Base-by-base conservation (phyloP, 2,113 vertebrate species). In the Spermophilus dauricus region DNA sequence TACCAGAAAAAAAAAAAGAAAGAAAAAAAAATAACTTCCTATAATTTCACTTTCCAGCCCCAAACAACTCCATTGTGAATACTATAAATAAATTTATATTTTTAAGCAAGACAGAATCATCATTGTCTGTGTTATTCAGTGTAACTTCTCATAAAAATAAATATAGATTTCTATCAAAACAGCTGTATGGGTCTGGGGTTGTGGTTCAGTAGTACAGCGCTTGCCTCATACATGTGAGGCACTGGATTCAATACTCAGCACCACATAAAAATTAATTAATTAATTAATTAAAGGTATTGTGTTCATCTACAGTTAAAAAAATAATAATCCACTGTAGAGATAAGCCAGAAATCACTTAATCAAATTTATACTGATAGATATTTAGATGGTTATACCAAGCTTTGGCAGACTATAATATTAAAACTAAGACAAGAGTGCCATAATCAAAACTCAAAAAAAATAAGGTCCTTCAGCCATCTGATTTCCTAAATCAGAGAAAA, bases 71-170 rank as follows among this genome's bases (percentile, higher is more conserved):
- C 18, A 73, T 2, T 95, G 32, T 78, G 75, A 92, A 83, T 45
- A 82, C 0, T 56, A 13, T 63, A 6, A 34, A n/a, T 89, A 94
- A 91, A 72, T 11, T 78, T 24, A 86, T 85, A 89, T 67, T 88
- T 91, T 92, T 37, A 92, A 96, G 58, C 56, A 91, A 95, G 78
- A 67, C 12, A 42, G 51, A 22, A 91, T 77, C 42, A 93, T 28
- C 14, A 94, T 4, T 75, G 26, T 84, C 73, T 22, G 85, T 72
- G 73, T 42, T 87, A 30, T 70, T 84, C 34, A 90, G 28, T 70
- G 18, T 0, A 61, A 91, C 42, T 96, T 96, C 65, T 30, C 56
- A 91, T 67, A 13, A 58, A 51, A 85, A 91, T 42, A 91, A 97
- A 82, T 16, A 65, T 0, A 86, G n/a, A 67, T 73, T n/a, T 88